These are phyloP conservation scores for Mus musculus DNA, from an alignment of 2,113 vertebrate species.

Conservation along the genomic window DNA sequence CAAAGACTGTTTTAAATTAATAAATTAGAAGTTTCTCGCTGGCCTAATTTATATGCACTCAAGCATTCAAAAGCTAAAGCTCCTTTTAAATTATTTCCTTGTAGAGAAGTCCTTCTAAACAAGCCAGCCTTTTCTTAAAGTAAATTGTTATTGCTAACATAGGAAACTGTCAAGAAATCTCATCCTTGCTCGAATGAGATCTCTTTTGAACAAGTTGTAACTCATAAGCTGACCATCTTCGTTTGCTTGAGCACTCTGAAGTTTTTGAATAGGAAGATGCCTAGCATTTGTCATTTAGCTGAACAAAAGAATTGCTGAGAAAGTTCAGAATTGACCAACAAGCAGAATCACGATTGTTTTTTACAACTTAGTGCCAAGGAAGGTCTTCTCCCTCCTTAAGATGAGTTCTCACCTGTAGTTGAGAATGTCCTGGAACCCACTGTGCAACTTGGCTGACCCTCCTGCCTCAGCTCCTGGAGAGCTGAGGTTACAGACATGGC, in stretches of 20 bases:
- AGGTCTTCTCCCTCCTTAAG: neutral
- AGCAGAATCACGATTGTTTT: conserved; percentile 15
- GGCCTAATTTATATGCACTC: conserved; percentile 31
- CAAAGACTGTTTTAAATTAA: neutral
- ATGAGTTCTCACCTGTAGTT: neutral
- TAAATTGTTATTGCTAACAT: conserved; percentile 37
- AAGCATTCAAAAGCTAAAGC: conserved; percentile 32
- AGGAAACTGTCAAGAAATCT: neutral
- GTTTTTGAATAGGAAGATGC: conserved; percentile 40
- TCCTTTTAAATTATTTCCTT: conserved; percentile 35
- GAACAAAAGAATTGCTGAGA: neutral
- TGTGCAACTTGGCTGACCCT: neutral
- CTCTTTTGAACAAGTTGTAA: conserved; percentile 12
- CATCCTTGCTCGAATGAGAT: conserved; percentile 29
- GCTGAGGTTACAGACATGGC: neutral
- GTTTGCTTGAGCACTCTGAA: neutral
- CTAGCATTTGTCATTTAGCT: conserved; percentile 9
- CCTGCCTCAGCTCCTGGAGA: neutral
- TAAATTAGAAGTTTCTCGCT: conserved; percentile 50
- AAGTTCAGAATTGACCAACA: conserved; percentile 39
- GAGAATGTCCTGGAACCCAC: neutral
- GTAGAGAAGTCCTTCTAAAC: neutral
- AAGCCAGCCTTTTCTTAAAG: conserved; percentile 53
- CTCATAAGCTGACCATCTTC: neutral
- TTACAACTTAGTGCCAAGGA: neutral